These are phyloP conservation scores for Linnaemya tessellans DNA, from an alignment of 2,888 invertebrate species.

Conservation along the genomic window DNA sequence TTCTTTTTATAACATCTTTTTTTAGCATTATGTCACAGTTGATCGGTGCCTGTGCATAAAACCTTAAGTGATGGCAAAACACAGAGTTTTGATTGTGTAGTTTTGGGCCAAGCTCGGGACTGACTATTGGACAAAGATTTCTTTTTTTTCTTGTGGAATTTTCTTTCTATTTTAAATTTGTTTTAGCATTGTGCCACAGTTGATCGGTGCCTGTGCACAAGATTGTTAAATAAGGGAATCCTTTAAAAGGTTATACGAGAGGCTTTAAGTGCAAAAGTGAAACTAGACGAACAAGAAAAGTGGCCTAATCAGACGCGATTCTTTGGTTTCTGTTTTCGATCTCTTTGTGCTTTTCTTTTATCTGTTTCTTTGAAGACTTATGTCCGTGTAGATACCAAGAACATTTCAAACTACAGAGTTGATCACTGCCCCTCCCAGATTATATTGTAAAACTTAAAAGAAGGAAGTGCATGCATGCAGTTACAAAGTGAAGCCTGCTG, in stretches of 20 bases:
- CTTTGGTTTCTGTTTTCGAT: slow-evolving; percentile 46
- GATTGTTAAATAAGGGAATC: slow-evolving; percentile 19
- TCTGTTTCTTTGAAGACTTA: slow-evolving; percentile 42
- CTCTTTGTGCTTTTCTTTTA: slow-evolving; percentile 40
- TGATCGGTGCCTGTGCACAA: slow-evolving; percentile 74
- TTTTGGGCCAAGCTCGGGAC: slow-evolving; percentile 11
- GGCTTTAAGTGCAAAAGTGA: neutral
- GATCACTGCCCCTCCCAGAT: slow-evolving; percentile 68
- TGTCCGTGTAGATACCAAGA: neutral
- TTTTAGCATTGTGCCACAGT: slow-evolving; percentile 73
- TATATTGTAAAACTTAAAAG: neutral
- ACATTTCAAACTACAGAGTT: slow-evolving; percentile 70
- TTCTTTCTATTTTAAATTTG: slow-evolving; percentile 42
- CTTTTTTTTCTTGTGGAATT: slow-evolving; percentile 29
- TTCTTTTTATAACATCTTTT: slow-evolving; percentile 59
- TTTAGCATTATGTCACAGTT: slow-evolving; percentile 74
- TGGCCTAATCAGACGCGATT: slow-evolving; percentile 29
- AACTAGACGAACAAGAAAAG: slow-evolving; percentile 13
- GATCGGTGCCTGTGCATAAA: slow-evolving; percentile 74
- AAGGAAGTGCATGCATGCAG: neutral
- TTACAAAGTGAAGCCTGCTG: slow-evolving; percentile 6
- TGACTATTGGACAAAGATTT: neutral
- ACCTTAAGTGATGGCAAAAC: slow-evolving; percentile 19
- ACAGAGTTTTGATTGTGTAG: neutral
- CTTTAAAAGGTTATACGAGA: neutral